A percentile compares a stretch with the other conserved stretches of the same genome.
Conservation (phyloP, 2,113 vertebrate genomes). For the Micromys minutus region DNA sequence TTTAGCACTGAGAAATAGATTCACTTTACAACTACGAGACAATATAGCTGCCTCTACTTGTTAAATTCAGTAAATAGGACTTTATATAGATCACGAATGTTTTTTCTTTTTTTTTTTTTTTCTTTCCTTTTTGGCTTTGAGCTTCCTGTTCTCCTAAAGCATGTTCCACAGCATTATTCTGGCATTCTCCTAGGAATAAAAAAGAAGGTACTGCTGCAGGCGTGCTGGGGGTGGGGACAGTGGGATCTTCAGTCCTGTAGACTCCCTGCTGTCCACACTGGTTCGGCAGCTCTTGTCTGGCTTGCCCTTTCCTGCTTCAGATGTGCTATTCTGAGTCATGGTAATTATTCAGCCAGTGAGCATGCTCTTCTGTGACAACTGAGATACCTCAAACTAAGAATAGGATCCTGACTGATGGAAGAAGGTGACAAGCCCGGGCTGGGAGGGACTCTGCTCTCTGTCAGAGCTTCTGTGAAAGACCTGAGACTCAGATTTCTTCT, state of each 20-base stretch:
- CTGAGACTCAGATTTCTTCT: neutral
- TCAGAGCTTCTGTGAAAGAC: neutral
- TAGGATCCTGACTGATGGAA: constrained; percentile 64
- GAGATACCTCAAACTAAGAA: constrained; percentile 76
- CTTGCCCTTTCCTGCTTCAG: neutral
- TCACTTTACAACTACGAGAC: neutral
- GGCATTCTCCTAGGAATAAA: neutral
- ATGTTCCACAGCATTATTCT: neutral
- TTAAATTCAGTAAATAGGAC: constrained; percentile 38
- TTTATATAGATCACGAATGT: neutral
- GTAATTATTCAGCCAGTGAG: constrained; percentile 59
- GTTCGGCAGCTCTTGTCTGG: neutral
- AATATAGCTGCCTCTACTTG: neutral
- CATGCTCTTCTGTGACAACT: constrained; percentile 51
- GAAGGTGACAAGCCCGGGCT: neutral
- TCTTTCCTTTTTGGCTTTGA: neutral
- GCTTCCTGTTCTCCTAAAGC: neutral
- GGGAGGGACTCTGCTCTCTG: neutral
- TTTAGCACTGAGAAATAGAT: constrained; percentile 1
- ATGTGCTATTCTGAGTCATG: constrained; percentile 67
- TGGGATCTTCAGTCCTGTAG: neutral
- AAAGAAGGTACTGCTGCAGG: neutral
- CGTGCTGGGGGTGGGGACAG: neutral
- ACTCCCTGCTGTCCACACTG: neutral
- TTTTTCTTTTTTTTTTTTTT: neutral